phyloP scores from a whole-genome alignment of 2,113 vertebrate species.

The Acrocephalus arundinaceus region DNA sequence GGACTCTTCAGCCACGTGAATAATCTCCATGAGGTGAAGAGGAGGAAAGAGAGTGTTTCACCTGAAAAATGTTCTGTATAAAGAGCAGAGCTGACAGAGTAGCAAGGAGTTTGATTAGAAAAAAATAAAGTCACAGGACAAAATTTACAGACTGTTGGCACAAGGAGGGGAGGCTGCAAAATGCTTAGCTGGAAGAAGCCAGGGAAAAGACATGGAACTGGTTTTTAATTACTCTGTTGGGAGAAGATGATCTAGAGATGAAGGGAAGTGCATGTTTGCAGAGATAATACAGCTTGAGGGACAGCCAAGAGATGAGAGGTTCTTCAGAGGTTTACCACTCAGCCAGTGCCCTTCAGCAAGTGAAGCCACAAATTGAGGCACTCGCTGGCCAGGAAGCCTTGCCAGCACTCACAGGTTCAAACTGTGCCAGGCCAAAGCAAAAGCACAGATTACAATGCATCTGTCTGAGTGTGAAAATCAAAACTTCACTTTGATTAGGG shows the following conservation, averaged over 20 bases:
- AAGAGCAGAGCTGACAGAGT: background rate
- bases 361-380: background rate
- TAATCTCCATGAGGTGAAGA: background rate
- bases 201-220: background rate
- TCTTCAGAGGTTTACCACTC: background rate
- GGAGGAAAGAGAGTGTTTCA: background rate
- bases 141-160: background rate
- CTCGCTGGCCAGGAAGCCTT: background rate
- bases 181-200: background rate
- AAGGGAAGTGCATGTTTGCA: background rate
- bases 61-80: background rate
- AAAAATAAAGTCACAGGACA: background rate
- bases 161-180: background rate
- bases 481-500: background rate
- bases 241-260: conserved; percentile 12
- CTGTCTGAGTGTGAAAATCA: background rate
- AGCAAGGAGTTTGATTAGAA: background rate
- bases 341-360: background rate
- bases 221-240: conserved; percentile 4
- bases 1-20: background rate
- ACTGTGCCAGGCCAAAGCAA: background rate
- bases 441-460: background rate
- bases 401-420: background rate
- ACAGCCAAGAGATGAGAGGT: conserved; percentile 7
- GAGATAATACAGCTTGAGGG: background rate